Percentiles rank a stretch among this genome's conserved stretches.
These are phyloP conservation scores for Eupithecia tripunctaria DNA, from an alignment of 2,888 invertebrate species.

Conservation along the genomic window DNA sequence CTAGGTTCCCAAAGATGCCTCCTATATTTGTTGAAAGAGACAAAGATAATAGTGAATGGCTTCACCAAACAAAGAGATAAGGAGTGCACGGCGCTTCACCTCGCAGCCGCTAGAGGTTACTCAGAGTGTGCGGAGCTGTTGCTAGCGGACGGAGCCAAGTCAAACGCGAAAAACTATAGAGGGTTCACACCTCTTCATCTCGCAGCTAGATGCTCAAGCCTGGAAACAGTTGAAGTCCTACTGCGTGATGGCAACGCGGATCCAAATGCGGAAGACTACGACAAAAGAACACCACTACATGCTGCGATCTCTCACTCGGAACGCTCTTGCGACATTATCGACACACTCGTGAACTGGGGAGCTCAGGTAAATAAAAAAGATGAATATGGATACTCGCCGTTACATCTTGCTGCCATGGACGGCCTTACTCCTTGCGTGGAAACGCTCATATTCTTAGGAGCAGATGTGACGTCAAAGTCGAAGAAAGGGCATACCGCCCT, in stretches of 20 bases:
- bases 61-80: slow-evolving; percentile 89
- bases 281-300: slow-evolving; percentile 92
- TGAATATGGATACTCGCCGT: slow-evolving; percentile 92
- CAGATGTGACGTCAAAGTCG: slow-evolving; percentile 93
- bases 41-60: slow-evolving; percentile 88
- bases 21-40: slow-evolving; percentile 89
- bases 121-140: slow-evolving; percentile 92
- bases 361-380: slow-evolving; percentile 93
- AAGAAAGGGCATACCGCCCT: slow-evolving; percentile 93
- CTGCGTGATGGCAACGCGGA: slow-evolving; percentile 90
- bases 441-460: slow-evolving; percentile 91
- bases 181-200: slow-evolving; percentile 95
- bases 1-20: slow-evolving; percentile 90
- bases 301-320: slow-evolving; percentile 92
- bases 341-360: slow-evolving; percentile 90
- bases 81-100: slow-evolving; percentile 91
- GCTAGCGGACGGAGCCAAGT: slow-evolving; percentile 90
- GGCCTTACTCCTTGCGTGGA: slow-evolving; percentile 93
- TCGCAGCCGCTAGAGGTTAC: slow-evolving; percentile 94
- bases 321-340: slow-evolving; percentile 91
- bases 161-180: slow-evolving; percentile 89
- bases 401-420: slow-evolving; percentile 93
- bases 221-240: slow-evolving; percentile 91
- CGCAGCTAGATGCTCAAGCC: slow-evolving; percentile 91
- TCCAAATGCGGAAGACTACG: slow-evolving; percentile 91